phyloP scores from a whole-genome alignment of 2,888 invertebrate genomes.

The Ethmia dodecea region DNA sequence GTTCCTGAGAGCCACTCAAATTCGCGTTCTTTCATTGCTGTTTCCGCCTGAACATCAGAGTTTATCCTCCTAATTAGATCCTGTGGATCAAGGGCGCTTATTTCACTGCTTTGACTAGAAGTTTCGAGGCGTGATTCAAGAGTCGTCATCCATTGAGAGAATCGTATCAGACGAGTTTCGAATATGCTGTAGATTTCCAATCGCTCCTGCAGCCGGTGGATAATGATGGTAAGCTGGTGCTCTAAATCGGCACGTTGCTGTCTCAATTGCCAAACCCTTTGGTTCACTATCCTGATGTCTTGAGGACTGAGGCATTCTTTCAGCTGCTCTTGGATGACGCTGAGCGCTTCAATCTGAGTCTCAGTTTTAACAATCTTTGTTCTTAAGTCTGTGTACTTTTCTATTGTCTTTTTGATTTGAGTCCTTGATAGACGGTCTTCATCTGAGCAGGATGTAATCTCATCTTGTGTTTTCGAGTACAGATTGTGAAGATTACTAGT shows the following conservation, averaged over 20 bases:
- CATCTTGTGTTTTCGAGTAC: constrained; percentile 81
- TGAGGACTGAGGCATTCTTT: constrained; percentile 91
- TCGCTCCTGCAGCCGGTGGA: constrained; percentile 85
- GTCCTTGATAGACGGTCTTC: constrained; percentile 77
- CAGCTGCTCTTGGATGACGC: constrained; percentile 87
- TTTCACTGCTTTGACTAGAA: constrained; percentile 68
- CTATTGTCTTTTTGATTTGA: constrained; percentile 80
- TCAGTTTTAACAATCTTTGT: constrained; percentile 76
- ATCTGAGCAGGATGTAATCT: constrained; percentile 76
- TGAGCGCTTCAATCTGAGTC: constrained; percentile 82
- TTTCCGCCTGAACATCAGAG: constrained; percentile 86
- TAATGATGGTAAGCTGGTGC: constrained; percentile 84
- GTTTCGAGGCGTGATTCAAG: constrained; percentile 81
- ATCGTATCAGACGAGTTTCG: constrained; percentile 80
- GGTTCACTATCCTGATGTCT: constrained; percentile 88
- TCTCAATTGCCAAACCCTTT: constrained; percentile 85
- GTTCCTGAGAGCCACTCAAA: constrained; percentile 86
- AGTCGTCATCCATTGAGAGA: constrained; percentile 83
- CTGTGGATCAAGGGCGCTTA: constrained; percentile 81
- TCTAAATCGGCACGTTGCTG: constrained; percentile 90
- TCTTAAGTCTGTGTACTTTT: constrained; percentile 79
- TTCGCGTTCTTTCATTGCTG: constrained; percentile 86
- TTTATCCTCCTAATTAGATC: constrained; percentile 84
- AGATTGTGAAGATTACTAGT: constrained; percentile 77
- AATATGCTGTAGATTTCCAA: constrained; percentile 84